Conservation (phyloP, 1,140 invertebrate genomes). For the Macrobrachium rosenbergii region DNA sequence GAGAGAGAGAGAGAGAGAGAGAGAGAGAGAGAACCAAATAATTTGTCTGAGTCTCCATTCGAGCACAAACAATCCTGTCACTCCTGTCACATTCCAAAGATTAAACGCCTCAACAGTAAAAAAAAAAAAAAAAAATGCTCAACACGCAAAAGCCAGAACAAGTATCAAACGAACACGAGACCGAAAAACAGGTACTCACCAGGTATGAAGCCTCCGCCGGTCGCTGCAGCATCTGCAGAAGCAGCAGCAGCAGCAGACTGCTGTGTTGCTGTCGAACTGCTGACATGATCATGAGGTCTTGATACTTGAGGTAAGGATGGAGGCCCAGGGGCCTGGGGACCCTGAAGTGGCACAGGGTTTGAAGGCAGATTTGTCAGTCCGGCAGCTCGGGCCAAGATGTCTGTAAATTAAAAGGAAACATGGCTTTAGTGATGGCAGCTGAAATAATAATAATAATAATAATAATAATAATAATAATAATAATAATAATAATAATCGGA, state of each 20-base stretch:
- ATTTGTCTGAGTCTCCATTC: no score
- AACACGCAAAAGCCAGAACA: neutral
- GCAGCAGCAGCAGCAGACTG: neutral
- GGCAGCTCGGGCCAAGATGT: neutral
- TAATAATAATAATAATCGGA: no score
- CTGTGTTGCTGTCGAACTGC: neutral
- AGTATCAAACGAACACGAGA: neutral
- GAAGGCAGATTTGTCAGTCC: neutral
- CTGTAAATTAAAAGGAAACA: neutral
- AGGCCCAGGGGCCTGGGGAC: neutral
- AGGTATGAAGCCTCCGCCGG: slow-evolving; percentile 6
- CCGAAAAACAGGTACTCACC: neutral
- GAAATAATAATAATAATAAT: neutral
- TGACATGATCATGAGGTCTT: neutral
- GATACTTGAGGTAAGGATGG: neutral
- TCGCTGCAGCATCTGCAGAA: neutral
- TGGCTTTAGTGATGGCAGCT: neutral
- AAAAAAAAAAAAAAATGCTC: no score
- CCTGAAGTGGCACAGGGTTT: neutral
- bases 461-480: neutral
- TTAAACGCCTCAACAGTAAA: no score
- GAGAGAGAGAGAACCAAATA: no score
- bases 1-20: no score
- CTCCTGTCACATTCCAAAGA: no score
- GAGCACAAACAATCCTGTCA: no score